These are phyloP conservation scores for Aphelenchoides fujianensis DNA, from an alignment of 1,140 invertebrate genomes.

Conservation along the genomic window DNA sequence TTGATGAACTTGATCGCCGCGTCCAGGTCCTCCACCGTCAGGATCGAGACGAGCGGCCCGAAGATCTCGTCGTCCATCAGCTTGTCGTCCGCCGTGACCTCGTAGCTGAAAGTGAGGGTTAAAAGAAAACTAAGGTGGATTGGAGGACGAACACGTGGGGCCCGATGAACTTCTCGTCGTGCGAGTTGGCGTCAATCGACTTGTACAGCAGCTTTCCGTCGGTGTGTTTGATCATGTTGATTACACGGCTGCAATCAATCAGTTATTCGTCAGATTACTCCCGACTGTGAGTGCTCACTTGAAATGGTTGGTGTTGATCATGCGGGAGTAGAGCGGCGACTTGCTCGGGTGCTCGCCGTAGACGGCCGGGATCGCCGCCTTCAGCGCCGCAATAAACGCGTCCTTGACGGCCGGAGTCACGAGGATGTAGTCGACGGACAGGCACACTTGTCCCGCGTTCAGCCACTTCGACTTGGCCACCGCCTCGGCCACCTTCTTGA, in stretches of 20 bases:
- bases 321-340: constrained; percentile 77
- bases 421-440: constrained; percentile 19
- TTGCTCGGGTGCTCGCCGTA: constrained; percentile 77
- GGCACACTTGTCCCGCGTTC: constrained; percentile 84
- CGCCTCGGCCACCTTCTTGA: constrained; percentile 65
- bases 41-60: neutral
- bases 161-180: constrained; percentile 26
- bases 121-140: no score
- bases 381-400: constrained; percentile 66
- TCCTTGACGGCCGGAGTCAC: constrained; percentile 52
- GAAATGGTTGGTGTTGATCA: constrained; percentile 78
- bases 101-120: no score
- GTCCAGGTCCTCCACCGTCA: constrained; percentile 15
- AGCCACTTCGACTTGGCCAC: constrained; percentile 88
- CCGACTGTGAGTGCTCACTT: constrained; percentile 56
- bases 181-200: constrained; percentile 34
- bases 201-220: constrained; percentile 31
- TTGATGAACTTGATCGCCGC: constrained; percentile 32
- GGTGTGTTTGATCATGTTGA: constrained; percentile 36
- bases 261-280: constrained; percentile 13
- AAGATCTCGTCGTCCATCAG: constrained; percentile 40
- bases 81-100: constrained; percentile 31
- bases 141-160: constrained; percentile 40
- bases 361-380: constrained; percentile 73
- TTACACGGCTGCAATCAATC: neutral